A percentile compares a stretch with the other conserved stretches of the same genome.
phyloP scores from a whole-genome alignment of 2,888 invertebrate species.

The Laothoe populi region DNA sequence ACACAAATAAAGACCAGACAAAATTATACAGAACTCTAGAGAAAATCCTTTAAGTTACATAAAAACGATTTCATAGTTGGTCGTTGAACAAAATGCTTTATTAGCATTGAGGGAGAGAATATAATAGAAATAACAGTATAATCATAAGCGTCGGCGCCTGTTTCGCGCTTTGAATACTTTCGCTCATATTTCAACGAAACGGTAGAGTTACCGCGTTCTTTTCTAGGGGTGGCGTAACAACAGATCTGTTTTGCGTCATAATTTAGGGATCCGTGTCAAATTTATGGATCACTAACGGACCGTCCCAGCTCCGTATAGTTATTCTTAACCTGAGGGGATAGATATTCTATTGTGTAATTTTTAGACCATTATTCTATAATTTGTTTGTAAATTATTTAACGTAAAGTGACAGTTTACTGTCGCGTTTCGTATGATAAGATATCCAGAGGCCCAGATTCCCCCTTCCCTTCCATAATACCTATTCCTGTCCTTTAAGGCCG shows the following conservation, averaged over 20 bases:
- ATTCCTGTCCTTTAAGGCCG: too few relatives aligned
- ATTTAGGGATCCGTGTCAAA: not conserved
- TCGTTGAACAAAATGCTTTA: slow-evolving; percentile 56
- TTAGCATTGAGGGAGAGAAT: slow-evolving; percentile 53
- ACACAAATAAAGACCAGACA: not conserved
- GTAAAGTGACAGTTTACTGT: too few relatives aligned
- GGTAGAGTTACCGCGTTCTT: slow-evolving; percentile 1
- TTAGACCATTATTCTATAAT: too few relatives aligned
- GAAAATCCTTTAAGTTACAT: slow-evolving; percentile 21
- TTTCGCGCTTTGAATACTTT: slow-evolving; percentile 38
- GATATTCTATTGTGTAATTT: too few relatives aligned
- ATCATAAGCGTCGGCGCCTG: slow-evolving; percentile 40
- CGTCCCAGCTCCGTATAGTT: too few relatives aligned
- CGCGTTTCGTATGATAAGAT: too few relatives aligned
- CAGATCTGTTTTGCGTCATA: slow-evolving; percentile 12
- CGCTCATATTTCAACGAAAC: slow-evolving; percentile 30
- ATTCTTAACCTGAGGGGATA: too few relatives aligned
- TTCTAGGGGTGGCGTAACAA: not conserved
- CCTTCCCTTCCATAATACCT: too few relatives aligned
- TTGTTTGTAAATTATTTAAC: too few relatives aligned
- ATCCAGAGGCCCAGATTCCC: too few relatives aligned
- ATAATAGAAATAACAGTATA: slow-evolving; percentile 55
- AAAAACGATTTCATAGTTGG: slow-evolving; percentile 46
- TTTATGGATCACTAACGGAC: too few relatives aligned
- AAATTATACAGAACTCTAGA: not conserved